Conservation (phyloP, 2,113 vertebrate species). For the Pitta sordida region DNA sequence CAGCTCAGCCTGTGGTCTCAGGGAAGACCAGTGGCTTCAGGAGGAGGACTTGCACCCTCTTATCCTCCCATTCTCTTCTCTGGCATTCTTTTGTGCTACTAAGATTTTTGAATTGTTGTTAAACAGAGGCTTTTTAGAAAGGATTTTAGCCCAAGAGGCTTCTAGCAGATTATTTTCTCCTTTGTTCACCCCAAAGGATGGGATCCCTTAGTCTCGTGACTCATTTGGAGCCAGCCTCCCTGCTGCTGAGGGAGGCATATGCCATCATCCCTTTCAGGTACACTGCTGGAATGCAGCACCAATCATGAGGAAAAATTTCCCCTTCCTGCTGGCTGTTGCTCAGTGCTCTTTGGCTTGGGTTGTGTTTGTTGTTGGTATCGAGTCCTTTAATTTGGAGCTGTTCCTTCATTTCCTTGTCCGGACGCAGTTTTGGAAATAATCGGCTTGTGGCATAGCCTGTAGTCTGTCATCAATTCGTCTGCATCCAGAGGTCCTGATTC, state of each 20-base stretch:
- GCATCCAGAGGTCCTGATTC: neutral
- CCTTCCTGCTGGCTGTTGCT: neutral
- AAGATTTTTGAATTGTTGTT: neutral
- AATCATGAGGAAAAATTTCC: neutral
- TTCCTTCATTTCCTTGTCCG: neutral
- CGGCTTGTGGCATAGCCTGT: rapidly evolving
- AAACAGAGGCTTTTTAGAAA: neutral
- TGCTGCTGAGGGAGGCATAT: neutral
- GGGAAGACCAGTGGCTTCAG: neutral
- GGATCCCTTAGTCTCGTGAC: neutral
- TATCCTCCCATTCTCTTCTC: neutral
- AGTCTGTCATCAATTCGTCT: neutral
- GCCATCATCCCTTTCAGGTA: neutral
- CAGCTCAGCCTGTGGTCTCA: neutral
- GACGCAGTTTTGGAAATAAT: neutral
- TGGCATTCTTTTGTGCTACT: neutral
- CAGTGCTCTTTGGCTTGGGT: neutral
- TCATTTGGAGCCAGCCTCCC: neutral
- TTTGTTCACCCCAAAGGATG: neutral
- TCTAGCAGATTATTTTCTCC: neutral
- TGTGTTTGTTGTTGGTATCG: neutral
- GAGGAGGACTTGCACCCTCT: neutral
- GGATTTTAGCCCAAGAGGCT: neutral
- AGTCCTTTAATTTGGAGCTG: neutral
- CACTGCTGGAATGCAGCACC: neutral